Base-by-base conservation (phyloP, 2,113 vertebrate genomes). In the Tympanuchus pallidicinctus region DNA sequence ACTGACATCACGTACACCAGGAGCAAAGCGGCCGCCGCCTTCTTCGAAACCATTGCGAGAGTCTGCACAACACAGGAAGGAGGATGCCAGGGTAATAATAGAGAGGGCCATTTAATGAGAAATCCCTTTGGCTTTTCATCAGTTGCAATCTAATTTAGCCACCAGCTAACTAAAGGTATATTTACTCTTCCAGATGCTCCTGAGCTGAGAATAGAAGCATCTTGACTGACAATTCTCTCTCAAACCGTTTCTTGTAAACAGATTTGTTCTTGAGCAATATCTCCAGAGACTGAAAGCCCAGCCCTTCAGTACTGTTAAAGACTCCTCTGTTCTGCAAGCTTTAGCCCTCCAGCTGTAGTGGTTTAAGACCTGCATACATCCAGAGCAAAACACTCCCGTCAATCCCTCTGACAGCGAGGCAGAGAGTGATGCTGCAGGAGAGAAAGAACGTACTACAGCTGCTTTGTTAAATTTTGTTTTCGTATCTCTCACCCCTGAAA, bases 1-100 rank as follows among this genome's bases (percentile, higher is more conserved):
- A 98, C 71, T 20, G 91, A 84, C 47, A 98, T 63, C 56, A 95
- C 19, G 10, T 97, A 98, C 52, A 95, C 85, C 94, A 98, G 27
- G 83, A 98, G 90, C 95, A 98, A 76, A 76, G 70, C 77, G 50
- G 88, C 93, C 47, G 94, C 74, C 19, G 97, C 84, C 79, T 96
- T 96, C 83, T 89, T 56, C 6, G 97, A 98, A 96, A 97, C 96
- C 97, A 97, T 98, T 36, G 2, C 20, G 38, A 65, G 30, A 94
- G 45, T 11, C 87, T 91, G 83, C 67, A 32, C 3, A 17, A 1
- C 34, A 69, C 10, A 21, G 72, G 61, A 76, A 79, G 83, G 27
- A 73, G 45, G 73, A 63, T 15, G 76, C 48, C 43, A 20, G 65
- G 38, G 27, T 17, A 27, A 14, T 2, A 56, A 6, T 5, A 19